Conservation (phyloP, 2,888 invertebrate species). For the Tetrapedia diversipes region DNA sequence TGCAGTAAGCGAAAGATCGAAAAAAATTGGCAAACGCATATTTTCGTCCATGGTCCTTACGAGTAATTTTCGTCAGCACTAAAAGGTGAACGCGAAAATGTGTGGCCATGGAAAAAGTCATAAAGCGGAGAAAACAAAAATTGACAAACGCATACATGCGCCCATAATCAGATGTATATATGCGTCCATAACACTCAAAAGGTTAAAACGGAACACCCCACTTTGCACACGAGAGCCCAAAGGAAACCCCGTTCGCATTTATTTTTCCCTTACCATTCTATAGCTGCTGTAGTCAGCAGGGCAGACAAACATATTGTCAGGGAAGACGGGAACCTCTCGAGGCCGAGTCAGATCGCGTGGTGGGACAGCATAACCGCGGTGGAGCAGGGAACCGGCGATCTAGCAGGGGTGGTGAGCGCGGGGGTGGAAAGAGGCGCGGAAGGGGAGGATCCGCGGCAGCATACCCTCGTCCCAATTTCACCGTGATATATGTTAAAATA, state of each 20-base stretch:
- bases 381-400: conserved; percentile 32
- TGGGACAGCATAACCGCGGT: conserved; percentile 24
- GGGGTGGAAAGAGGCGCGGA: conserved; percentile 39
- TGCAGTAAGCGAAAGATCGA: too few species aligned
- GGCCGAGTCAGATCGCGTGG: conserved; percentile 33
- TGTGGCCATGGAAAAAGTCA: too few species aligned
- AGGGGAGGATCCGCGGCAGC: conserved; percentile 49
- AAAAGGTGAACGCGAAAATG: too few species aligned
- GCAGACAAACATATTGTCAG: conserved; percentile 74
- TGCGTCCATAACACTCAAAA: too few species aligned
- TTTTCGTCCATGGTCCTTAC: too few species aligned
- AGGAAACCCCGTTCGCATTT: not conserved
- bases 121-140: too few species aligned
- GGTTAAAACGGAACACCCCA: too few species aligned
- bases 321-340: not conserved
- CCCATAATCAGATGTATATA: too few species aligned
- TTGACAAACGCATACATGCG: too few species aligned
- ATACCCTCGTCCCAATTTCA: conserved; percentile 71
- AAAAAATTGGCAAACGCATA: too few species aligned
- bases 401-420: conserved; percentile 23
- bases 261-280: conserved; percentile 73
- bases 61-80: too few species aligned
- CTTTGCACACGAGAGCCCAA: too few species aligned
- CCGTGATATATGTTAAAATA: conserved; percentile 77
- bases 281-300: conserved; percentile 73